Conservation (phyloP, 2,888 invertebrate genomes). For the Eurois occulta region DNA sequence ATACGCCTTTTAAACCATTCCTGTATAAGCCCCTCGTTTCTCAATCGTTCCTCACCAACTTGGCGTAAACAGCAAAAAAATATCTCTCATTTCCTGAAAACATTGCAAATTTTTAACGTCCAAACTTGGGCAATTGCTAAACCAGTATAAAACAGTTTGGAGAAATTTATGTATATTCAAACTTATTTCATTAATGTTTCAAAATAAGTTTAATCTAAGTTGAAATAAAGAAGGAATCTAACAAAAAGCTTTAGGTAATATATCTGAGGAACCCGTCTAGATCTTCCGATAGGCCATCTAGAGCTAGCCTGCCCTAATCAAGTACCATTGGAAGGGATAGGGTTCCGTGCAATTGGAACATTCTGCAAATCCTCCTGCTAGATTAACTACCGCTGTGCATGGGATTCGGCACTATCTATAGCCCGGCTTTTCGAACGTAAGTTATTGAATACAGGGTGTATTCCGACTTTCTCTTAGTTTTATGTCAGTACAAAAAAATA, state of each 20-base stretch:
- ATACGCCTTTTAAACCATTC: background rate
- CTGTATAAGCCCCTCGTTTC: constrained; percentile 16
- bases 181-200: constrained; percentile 68
- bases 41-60: constrained; percentile 23
- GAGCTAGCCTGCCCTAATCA: constrained; percentile 40
- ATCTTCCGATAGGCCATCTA: constrained; percentile 31
- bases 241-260: constrained; percentile 47
- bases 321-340: constrained; percentile 43
- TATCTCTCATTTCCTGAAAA: constrained; percentile 51
- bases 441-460: constrained; percentile 17
- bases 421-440: constrained; percentile 28
- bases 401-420: constrained; percentile 31
- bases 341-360: constrained; percentile 37
- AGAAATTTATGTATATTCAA: constrained; percentile 66
- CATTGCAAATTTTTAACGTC: constrained; percentile 60
- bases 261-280: constrained; percentile 41
- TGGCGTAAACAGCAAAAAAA: constrained; percentile 36
- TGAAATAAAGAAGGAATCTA: constrained; percentile 37
- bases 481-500: background rate
- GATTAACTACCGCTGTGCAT: constrained; percentile 41
- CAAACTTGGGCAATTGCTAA: constrained; percentile 65
- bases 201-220: constrained; percentile 59
- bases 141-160: constrained; percentile 56
- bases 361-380: constrained; percentile 47
- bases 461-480: background rate